Conservation (phyloP, 2,888 invertebrate genomes). For the Nomada lathburiana region DNA sequence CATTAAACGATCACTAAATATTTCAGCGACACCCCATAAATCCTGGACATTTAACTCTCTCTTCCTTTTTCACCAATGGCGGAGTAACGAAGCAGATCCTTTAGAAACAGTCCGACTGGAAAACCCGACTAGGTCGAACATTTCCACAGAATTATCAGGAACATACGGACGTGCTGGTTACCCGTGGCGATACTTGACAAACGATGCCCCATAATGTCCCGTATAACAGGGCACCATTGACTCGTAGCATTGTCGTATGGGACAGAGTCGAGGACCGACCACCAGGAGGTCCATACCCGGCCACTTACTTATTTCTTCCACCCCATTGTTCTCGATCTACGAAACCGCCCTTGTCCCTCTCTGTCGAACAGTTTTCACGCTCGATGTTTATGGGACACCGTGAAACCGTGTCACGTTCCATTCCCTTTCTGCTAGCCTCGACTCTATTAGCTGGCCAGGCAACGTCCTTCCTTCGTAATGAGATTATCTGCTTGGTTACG, state of each 20-base stretch:
- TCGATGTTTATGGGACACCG: slow-evolving; percentile 56
- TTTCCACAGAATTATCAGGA: slow-evolving; percentile 53
- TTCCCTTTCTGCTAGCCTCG: slow-evolving; percentile 29
- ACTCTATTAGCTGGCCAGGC: slow-evolving; percentile 38
- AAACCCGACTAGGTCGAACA: slow-evolving; percentile 37
- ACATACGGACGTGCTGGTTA: slow-evolving; percentile 69
- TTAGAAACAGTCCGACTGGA: slow-evolving; percentile 30
- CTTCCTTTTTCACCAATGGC: too few relatives aligned
- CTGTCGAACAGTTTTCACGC: slow-evolving; percentile 62
- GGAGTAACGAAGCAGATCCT: background rate
- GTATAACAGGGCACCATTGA: slow-evolving; percentile 77
- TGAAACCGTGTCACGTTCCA: slow-evolving; percentile 59
- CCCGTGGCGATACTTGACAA: slow-evolving; percentile 76
- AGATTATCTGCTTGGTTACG: slow-evolving; percentile 31
- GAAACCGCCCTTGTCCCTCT: slow-evolving; percentile 36
- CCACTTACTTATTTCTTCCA: slow-evolving; percentile 64
- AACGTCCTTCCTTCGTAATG: slow-evolving; percentile 24
- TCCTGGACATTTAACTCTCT: too few relatives aligned
- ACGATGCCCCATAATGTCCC: slow-evolving; percentile 77
- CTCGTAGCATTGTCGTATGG: slow-evolving; percentile 69
- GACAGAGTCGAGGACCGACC: slow-evolving; percentile 47
- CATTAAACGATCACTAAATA: too few relatives aligned
- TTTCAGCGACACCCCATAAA: too few relatives aligned
- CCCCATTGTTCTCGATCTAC: slow-evolving; percentile 57
- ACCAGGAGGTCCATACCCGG: slow-evolving; percentile 65